Evolutionary conservation across 30 jellyfish, hydroid and myxozoan species (phyloP).

Genomic region (Chironex yamaguchii): DNA sequence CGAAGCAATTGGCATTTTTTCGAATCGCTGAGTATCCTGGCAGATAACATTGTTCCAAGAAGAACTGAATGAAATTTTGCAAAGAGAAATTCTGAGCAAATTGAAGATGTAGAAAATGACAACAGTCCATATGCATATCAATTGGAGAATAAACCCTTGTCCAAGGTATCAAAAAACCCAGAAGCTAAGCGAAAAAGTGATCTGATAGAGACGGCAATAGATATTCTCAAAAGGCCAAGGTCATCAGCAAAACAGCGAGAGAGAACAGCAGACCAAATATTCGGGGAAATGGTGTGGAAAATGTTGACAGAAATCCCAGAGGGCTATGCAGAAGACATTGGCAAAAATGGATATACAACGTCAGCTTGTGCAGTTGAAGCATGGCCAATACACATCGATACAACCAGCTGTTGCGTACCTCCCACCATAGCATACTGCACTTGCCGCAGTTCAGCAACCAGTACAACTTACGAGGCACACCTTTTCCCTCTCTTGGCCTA

Average conservation of each 20-base stretch:
- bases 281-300: slow-evolving; percentile 1
- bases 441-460: too few species aligned
- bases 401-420: too few species aligned
- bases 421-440: too few species aligned
- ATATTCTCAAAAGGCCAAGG: neutral
- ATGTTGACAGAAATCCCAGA: neutral
- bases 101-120: slow-evolving; percentile 1
- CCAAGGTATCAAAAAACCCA: too few species aligned
- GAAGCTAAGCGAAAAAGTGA: neutral
- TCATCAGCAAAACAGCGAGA: too few species aligned
- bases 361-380: neutral
- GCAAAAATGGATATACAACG: slow-evolving; percentile 3
- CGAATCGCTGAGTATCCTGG: too few species aligned
- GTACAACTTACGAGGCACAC: too few species aligned
- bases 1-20: slow-evolving; percentile 8
- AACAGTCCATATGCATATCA: too few species aligned
- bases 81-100: slow-evolving; percentile 1
- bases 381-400: too few species aligned
- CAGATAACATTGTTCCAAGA: slow-evolving; percentile 27
- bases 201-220: slow-evolving; percentile 1
- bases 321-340: slow-evolving; percentile 5
- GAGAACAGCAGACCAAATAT: slow-evolving; percentile 15
- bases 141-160: too few species aligned
- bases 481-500: too few species aligned
- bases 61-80: slow-evolving; percentile 27